Conservation (phyloP, 2,113 vertebrate genomes). For the Mola mola region DNA sequence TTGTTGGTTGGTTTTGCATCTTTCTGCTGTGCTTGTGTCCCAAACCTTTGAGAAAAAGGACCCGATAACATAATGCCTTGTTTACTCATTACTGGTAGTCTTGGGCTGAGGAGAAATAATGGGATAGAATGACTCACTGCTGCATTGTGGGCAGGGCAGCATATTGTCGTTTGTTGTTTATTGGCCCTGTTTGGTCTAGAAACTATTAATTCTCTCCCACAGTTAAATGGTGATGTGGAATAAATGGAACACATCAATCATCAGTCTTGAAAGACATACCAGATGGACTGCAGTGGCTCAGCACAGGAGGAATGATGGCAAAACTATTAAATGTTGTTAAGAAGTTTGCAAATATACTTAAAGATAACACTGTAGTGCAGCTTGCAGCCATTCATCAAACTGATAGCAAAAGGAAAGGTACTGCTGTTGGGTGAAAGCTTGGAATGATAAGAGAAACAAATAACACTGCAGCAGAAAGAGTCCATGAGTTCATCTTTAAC, state of each 20-base stretch:
- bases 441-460: conserved; percentile 16
- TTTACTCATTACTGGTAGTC: conserved; percentile 64
- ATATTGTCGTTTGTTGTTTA: conserved; percentile 58
- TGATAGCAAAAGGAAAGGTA: conserved; percentile 20
- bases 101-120: conserved; percentile 61
- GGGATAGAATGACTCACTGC: conserved; percentile 66
- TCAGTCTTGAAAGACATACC: background rate
- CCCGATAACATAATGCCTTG: conserved; percentile 49
- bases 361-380: background rate
- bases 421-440: conserved; percentile 6
- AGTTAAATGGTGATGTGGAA: conserved; percentile 19
- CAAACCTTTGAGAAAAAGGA: conserved; percentile 29
- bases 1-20: conserved; percentile 50
- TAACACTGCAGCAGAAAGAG: background rate
- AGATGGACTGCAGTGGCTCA: background rate
- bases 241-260: conserved; percentile 41
- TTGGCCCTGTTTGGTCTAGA: conserved; percentile 31
- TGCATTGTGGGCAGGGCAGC: conserved; percentile 55
- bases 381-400: conserved; percentile 19
- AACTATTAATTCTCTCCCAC: conserved; percentile 37
- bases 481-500: too few species aligned
- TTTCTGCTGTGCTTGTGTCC: conserved; percentile 30
- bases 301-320: background rate
- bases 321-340: conserved; percentile 1
- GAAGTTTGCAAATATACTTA: conserved; percentile 15